phyloP scores from a whole-genome alignment of 2,113 vertebrate species.

The Callipepla squamata region DNA sequence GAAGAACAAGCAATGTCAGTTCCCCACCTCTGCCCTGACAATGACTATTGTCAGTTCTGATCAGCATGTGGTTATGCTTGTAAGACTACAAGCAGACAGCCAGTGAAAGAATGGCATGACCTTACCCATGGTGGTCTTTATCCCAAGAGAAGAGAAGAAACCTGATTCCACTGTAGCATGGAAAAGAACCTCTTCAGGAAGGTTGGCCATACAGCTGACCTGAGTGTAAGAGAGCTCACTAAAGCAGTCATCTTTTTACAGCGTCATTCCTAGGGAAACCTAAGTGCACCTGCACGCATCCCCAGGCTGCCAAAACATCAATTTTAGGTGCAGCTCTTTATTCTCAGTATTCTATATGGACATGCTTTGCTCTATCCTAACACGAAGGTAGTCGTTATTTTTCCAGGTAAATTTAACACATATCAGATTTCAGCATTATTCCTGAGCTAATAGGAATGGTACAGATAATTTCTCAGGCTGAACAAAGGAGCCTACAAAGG shows the following conservation, averaged over 20 bases:
- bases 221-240: not conserved
- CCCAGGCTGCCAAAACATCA: not conserved
- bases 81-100: not conserved
- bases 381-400: not conserved
- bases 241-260: not conserved
- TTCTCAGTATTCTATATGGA: not conserved
- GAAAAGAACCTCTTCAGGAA: fast-evolving
- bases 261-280: fast-evolving
- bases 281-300: not conserved
- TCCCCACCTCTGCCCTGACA: not conserved
- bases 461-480: not conserved
- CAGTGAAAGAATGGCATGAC: fast-evolving
- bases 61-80: not conserved
- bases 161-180: fast-evolving
- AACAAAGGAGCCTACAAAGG: not conserved
- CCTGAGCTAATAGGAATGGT: not conserved
- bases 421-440: not conserved
- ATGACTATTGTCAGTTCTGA: not conserved
- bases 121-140: no score
- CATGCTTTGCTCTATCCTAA: not conserved
- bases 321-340: not conserved
- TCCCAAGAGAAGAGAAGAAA: fast-evolving
- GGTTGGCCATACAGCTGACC: not conserved
- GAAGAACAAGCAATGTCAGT: not conserved
- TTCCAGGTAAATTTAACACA: not conserved